Evolutionary conservation across 2,888 invertebrate species (phyloP).

Genomic region (Xylota segnis): DNA sequence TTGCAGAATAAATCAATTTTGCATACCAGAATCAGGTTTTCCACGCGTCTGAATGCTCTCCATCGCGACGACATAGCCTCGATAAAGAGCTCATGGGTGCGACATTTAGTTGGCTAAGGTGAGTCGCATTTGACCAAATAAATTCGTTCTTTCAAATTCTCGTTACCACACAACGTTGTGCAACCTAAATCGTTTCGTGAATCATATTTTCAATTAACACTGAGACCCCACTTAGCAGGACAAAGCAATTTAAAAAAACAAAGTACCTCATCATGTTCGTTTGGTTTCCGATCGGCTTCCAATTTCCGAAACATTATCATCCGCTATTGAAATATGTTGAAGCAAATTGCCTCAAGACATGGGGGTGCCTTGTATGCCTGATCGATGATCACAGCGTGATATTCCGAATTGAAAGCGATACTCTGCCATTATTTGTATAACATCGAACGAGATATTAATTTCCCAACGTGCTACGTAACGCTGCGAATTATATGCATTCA

Average conservation of each 20-base stretch:
- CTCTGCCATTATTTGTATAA: constrained; percentile 12
- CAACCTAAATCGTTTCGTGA: not conserved
- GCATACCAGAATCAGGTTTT: no score
- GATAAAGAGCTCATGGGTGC: no score
- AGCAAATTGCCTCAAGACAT: constrained; percentile 41
- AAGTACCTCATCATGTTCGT: constrained; percentile 36
- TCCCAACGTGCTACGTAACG: constrained; percentile 33
- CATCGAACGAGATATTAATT: constrained; percentile 43
- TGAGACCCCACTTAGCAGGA: not conserved
- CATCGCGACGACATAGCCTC: no score
- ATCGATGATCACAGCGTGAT: constrained; percentile 60
- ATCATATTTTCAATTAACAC: constrained; percentile 32
- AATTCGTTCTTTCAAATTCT: not conserved
- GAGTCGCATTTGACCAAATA: no score
- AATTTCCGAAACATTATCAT: constrained; percentile 60
- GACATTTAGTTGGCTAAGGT: no score
- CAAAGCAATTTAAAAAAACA: constrained; percentile 10
- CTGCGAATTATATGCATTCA: not conserved
- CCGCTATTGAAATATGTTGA: constrained; percentile 38
- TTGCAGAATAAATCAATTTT: no score
- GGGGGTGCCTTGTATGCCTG: constrained; percentile 55
- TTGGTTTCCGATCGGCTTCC: constrained; percentile 32
- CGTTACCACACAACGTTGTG: constrained; percentile 1
- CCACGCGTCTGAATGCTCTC: no score
- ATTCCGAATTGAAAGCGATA: constrained; percentile 40